Evolutionary conservation across 2,797 vertebrate species (phyloP).

Genomic region (Tachyglossus aculeatus): DNA sequence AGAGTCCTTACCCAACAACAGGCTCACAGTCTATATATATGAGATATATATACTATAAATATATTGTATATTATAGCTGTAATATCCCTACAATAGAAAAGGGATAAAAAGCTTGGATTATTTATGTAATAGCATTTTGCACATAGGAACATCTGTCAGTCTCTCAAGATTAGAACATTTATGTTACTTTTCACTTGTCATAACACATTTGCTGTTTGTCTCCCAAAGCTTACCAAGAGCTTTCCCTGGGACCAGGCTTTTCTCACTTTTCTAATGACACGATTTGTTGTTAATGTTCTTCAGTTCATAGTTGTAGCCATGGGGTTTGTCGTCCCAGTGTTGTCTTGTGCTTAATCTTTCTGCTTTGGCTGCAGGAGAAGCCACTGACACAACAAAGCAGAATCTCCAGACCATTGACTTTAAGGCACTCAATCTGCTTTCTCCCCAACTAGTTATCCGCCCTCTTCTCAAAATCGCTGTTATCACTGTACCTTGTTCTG

Average conservation of each 20-base stretch:
- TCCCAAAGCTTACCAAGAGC: neutral
- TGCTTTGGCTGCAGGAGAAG: neutral
- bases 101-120: too few species aligned
- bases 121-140: conserved; percentile 27
- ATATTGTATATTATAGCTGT: too few species aligned
- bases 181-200: conserved; percentile 31
- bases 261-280: conserved; percentile 18
- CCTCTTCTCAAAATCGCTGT: too few species aligned
- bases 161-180: conserved; percentile 41
- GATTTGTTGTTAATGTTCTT: conserved; percentile 10
- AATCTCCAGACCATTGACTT: too few species aligned
- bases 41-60: too few species aligned
- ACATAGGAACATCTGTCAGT: conserved; percentile 1
- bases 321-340: neutral
- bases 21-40: too few species aligned
- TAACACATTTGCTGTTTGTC: conserved; percentile 39
- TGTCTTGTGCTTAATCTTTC: neutral
- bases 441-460: too few species aligned
- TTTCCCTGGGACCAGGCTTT: neutral
- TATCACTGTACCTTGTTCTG: too few species aligned
- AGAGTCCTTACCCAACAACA: too few species aligned
- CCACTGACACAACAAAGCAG: neutral
- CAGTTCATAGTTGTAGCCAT: conserved; percentile 5
- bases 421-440: too few species aligned
- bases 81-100: too few species aligned